Conservation (phyloP, 2,888 invertebrate species). For the Tetanocera ferruginea region DNA sequence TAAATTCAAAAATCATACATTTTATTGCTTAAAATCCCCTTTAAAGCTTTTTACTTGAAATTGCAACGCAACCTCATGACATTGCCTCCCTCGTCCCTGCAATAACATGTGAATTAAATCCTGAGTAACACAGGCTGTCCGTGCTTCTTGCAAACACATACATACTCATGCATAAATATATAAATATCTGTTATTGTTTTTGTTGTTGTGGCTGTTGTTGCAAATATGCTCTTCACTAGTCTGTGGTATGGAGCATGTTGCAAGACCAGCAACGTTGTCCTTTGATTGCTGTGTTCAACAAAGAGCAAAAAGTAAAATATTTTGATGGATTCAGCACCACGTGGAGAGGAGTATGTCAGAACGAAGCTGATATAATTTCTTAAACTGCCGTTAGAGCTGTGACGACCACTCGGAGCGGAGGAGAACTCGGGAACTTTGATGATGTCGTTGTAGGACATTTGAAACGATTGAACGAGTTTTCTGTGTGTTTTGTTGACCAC, state of each 20-base stretch:
- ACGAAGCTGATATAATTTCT: not conserved
- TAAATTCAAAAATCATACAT: not conserved
- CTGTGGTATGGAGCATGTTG: not conserved
- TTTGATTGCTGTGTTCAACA: constrained; percentile 5
- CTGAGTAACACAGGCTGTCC: not conserved
- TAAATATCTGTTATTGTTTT: not conserved
- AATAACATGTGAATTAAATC: not conserved
- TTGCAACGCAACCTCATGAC: not conserved
- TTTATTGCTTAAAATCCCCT: not conserved
- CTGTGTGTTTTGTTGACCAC: not conserved
- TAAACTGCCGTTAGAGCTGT: no score
- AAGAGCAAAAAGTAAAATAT: constrained; percentile 21
- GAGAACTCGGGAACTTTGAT: not conserved
- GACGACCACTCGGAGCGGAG: not conserved
- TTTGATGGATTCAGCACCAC: not conserved
- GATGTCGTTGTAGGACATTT: not conserved
- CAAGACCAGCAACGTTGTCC: not conserved
- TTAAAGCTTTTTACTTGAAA: not conserved
- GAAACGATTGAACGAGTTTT: not conserved
- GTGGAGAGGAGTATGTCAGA: not conserved
- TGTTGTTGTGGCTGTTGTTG: not conserved
- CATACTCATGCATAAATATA: constrained; percentile 8
- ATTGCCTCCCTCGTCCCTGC: not conserved
- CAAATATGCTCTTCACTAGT: not conserved
- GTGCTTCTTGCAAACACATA: not conserved